Evolutionary conservation across 2,888 invertebrate species (phyloP).

Genomic region (Cylindroiulus punctatus): DNA sequence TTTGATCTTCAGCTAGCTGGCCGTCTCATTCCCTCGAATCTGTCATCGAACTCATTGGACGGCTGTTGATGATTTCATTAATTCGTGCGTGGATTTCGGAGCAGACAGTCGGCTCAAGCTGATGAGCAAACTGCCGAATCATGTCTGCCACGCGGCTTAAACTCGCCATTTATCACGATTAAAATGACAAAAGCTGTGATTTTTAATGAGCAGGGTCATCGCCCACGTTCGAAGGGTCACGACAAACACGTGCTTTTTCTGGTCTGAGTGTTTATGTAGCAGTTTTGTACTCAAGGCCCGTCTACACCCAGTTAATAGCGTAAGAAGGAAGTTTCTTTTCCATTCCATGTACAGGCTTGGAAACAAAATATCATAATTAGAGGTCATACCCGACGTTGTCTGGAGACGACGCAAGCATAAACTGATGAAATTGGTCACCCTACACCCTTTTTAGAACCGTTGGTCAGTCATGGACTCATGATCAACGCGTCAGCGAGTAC

Average conservation of each 20-base stretch:
- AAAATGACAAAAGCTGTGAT: neutral
- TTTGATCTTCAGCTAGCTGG: neutral
- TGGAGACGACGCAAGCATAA: no score
- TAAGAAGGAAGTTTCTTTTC: no score
- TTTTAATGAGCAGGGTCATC: neutral
- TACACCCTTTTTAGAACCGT: no score
- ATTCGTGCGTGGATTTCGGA: neutral
- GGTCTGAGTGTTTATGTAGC: neutral
- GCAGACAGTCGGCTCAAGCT: neutral
- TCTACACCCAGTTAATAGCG: no score
- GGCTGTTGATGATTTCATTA: constrained; percentile 10
- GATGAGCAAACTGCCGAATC: neutral
- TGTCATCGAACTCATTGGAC: neutral
- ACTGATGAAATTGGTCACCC: no score
- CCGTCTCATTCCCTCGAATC: neutral
- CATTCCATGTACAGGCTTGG: no score
- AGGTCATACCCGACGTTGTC: no score
- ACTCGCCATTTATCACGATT: neutral
- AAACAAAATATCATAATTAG: no score
- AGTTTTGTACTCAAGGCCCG: no score
- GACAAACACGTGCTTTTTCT: neutral
- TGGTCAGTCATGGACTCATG: no score
- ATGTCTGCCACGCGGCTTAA: neutral
- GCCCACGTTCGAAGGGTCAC: neutral
- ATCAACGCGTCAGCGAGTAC: no score